Base-by-base conservation (phyloP, 2,888 invertebrate genomes). In the Phengaris alcon region DNA sequence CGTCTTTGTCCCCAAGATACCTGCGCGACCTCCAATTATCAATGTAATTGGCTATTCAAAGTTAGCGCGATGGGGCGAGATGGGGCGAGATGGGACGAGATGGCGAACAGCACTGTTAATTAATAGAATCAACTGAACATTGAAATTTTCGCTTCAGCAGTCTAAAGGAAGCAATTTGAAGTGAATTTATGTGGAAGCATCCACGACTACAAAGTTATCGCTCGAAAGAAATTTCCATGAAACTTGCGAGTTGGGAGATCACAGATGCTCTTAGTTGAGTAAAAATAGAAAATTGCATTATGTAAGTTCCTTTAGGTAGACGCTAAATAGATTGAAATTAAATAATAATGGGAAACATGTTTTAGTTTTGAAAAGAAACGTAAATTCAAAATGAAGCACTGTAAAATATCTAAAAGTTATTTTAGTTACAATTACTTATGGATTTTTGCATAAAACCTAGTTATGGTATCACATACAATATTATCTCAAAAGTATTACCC, bases 1-100 rank as follows among this genome's bases (percentile, higher is more conserved):
- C 80, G 81, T 84, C 88, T 88, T 88, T 88, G 87, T 88, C 86
- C 83, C 81, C 82, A 84, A 89, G 90, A 88, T 89, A 91, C 91
- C 91, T 90, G 88, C 86, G 85, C 88, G 87, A 88, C 90, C 89
- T 86, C 87, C 91, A 92, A 93, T 93, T 93, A 92, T 88, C 90
- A 87, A 83, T 90, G 90, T 92, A 93, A 93, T 93, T 93, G 92
- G 91, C 90, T 89, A 92, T 92, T 91, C 90, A 91, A 82, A 88
- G 84, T 88, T 86, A 84, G 86, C 85, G 86, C 89, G 86, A 90
- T 88, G 87, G 86, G 84, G 87, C 87, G 88, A 86, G 85, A 70
- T 70, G 70, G 70, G 48, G 15, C 69, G 70, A 52, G 70, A 90
- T 87, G 87, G 86, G 84, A 87, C 87, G 88, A 86, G 85, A 70